phyloP scores from a whole-genome alignment of 2,888 invertebrate genomes.

The Fragum fragum region DNA sequence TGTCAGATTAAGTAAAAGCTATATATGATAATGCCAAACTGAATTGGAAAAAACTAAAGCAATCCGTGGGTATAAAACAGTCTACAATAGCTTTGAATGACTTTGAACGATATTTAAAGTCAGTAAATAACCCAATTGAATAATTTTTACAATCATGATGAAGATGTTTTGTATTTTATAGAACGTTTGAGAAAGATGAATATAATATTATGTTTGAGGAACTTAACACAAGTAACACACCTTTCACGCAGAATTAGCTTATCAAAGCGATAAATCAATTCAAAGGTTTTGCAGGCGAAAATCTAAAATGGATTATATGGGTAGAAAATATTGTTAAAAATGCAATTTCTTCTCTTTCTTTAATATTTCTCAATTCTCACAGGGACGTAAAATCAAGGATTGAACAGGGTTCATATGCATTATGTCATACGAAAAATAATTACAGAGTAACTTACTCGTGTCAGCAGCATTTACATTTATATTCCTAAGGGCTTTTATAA shows the following conservation, averaged over 20 bases:
- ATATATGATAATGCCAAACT: slow-evolving; percentile 28
- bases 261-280: slow-evolving; percentile 18
- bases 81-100: slow-evolving; percentile 1
- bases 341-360: no score
- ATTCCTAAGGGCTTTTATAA: no score
- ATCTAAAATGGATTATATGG: no score
- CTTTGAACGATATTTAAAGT: slow-evolving; percentile 31
- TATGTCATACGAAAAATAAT: no score
- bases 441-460: no score
- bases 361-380: no score
- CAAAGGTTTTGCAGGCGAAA: no score
- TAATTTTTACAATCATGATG: slow-evolving; percentile 22
- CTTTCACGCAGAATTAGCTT: slow-evolving; percentile 8
- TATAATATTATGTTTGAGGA: slow-evolving; percentile 5
- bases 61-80: slow-evolving; percentile 11
- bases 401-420: no score
- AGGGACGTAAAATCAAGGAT: no score
- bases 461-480: no score
- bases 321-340: no score
- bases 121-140: slow-evolving; percentile 27
- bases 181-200: slow-evolving; percentile 12
- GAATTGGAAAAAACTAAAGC: slow-evolving; percentile 38
- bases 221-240: neutral
- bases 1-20: slow-evolving; percentile 4
- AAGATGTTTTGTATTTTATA: slow-evolving; percentile 31